Evolutionary conservation across 2,797 vertebrate species (phyloP).

Genomic region (Hylomyscus alleni): DNA sequence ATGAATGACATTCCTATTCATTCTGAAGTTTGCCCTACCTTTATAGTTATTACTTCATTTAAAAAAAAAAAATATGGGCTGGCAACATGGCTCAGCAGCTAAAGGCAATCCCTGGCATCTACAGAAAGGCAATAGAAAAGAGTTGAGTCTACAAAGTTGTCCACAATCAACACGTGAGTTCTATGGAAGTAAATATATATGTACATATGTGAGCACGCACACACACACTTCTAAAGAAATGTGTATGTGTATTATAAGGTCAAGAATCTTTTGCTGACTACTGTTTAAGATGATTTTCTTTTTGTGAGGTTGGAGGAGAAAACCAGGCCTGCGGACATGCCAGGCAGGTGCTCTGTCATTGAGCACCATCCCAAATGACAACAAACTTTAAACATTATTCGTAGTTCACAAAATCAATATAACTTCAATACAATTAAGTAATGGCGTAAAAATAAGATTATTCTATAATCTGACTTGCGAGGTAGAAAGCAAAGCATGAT

Average conservation of each 20-base stretch:
- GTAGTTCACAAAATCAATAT: not conserved
- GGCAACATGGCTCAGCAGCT: not conserved
- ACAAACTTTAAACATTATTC: slow-evolving; percentile 2
- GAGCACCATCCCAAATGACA: accelerated
- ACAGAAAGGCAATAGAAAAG: not conserved
- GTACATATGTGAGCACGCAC: not conserved
- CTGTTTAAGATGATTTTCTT: not conserved
- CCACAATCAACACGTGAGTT: no score
- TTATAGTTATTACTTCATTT: not conserved
- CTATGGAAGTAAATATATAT: not conserved
- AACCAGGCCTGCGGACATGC: not conserved
- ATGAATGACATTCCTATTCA: not conserved
- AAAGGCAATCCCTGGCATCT: not conserved
- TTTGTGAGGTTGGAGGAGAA: not conserved
- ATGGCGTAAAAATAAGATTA: not conserved
- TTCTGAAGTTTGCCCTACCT: not conserved
- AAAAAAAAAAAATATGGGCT: not conserved
- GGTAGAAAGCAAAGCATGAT: not conserved
- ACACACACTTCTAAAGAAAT: not conserved
- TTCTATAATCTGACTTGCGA: not conserved
- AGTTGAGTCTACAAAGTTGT: not conserved
- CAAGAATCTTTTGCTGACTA: not conserved
- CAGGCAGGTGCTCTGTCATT: not conserved
- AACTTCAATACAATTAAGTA: slow-evolving; percentile 39
- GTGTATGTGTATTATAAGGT: not conserved